Percentiles rank a stretch among this genome's conserved stretches.
Evolutionary conservation across 2,888 invertebrate genomes (phyloP).

Genomic region (Apamea epomidion): DNA sequence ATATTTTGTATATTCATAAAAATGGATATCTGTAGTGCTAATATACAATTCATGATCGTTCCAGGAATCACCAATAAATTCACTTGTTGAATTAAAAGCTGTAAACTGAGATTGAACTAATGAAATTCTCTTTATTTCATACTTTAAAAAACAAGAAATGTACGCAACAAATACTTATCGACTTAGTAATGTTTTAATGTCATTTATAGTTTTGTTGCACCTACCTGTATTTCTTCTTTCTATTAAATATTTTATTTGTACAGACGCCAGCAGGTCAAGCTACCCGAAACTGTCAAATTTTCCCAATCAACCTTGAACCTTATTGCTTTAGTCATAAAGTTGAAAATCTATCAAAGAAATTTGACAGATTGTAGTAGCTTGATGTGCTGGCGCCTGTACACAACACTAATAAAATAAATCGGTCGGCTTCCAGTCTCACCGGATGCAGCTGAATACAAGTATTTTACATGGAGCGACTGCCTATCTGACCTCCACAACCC

Average conservation of each 20-base stretch:
- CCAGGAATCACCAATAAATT: slow-evolving; percentile 44
- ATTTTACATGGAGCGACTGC: no score
- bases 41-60: slow-evolving; percentile 40
- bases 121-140: slow-evolving; percentile 36
- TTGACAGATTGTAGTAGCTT: no score
- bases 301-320: no score
- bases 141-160: slow-evolving; percentile 4
- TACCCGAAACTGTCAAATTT: no score
- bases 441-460: no score
- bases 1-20: slow-evolving; percentile 53
- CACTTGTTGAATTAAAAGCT: slow-evolving; percentile 43
- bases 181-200: not conserved
- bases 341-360: no score
- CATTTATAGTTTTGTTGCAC: not conserved
- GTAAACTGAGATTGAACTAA: slow-evolving; percentile 44
- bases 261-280: no score
- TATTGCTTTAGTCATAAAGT: no score
- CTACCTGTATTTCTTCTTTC: not conserved
- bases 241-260: not conserved
- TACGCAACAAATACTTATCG: slow-evolving; percentile 3
- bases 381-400: no score
- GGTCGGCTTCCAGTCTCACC: no score
- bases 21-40: slow-evolving; percentile 42
- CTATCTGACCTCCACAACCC: no score
- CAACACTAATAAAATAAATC: no score